A percentile compares a stretch with the other conserved stretches of the same genome.
phyloP scores from a whole-genome alignment of 2,113 vertebrate genomes.

The Halichoeres trimaculatus region DNA sequence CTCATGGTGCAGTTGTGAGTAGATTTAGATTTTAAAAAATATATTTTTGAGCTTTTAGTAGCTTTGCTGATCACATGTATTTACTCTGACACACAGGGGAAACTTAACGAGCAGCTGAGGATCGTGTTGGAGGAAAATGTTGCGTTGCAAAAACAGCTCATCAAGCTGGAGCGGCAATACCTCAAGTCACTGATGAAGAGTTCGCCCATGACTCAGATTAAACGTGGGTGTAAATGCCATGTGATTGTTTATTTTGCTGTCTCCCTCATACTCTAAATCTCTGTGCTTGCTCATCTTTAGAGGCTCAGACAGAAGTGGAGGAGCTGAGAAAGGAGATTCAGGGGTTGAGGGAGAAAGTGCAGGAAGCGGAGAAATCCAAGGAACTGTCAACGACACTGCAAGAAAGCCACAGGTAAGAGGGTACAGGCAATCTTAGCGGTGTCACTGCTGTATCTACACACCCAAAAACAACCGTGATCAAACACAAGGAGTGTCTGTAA shows the following conservation, averaged over 20 bases:
- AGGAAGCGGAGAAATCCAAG: slow-evolving; percentile 74
- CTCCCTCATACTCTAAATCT: neutral
- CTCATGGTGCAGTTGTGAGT: slow-evolving; percentile 79
- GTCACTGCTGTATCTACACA: neutral
- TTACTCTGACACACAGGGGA: slow-evolving; percentile 67
- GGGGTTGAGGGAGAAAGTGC: slow-evolving; percentile 75
- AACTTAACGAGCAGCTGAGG: slow-evolving; percentile 80
- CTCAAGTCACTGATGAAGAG: slow-evolving; percentile 66
- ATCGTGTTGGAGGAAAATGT: slow-evolving; percentile 84
- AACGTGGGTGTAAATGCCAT: slow-evolving; percentile 55
- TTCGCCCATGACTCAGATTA: slow-evolving; percentile 55
- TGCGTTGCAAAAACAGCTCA: slow-evolving; percentile 81
- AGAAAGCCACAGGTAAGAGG: slow-evolving; percentile 82
- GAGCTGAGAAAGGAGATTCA: slow-evolving; percentile 78
- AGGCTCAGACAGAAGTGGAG: slow-evolving; percentile 75
- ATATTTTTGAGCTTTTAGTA: neutral
- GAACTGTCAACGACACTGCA: slow-evolving; percentile 80
- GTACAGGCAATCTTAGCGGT: neutral
- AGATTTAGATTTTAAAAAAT: neutral
- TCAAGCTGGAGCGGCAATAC: slow-evolving; percentile 78
- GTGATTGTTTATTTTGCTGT: neutral
- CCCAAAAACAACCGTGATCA: neutral
- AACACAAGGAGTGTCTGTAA: neutral
- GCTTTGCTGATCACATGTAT: neutral
- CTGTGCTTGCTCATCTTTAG: slow-evolving; percentile 45